Evolutionary conservation across 2,888 invertebrate genomes (phyloP).

Genomic region (Chorisops tibialis): DNA sequence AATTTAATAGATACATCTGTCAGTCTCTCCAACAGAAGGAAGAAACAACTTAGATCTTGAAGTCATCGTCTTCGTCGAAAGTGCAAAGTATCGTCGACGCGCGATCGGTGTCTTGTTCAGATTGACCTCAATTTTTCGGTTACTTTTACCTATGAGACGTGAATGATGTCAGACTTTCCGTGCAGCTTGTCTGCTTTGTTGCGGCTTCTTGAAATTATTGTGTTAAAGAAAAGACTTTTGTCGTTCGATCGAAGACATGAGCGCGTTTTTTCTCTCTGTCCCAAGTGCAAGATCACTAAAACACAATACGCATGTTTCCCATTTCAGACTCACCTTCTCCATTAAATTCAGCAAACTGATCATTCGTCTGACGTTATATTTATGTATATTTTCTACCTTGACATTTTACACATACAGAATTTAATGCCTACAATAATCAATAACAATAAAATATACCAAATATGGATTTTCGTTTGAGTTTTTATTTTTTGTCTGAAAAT

Average conservation of each 20-base stretch:
- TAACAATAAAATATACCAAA: conserved; percentile 19
- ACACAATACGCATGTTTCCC: neutral
- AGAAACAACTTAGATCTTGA: neutral
- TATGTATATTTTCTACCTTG: neutral
- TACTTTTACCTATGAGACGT: conserved; percentile 1
- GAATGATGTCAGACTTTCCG: conserved; percentile 9
- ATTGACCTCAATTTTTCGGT: conserved; percentile 4
- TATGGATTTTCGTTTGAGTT: conserved; percentile 3
- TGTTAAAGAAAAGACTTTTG: no score
- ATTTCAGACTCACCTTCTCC: neutral
- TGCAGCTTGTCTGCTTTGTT: neutral
- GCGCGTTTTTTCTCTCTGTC: no score
- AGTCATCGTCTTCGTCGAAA: neutral
- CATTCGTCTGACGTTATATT: neutral
- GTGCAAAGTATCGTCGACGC: conserved; percentile 1
- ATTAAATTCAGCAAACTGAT: neutral
- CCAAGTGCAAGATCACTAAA: no score
- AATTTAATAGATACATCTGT: no score
- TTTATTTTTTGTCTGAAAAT: neutral
- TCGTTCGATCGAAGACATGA: no score
- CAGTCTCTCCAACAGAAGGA: no score
- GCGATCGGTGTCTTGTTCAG: neutral
- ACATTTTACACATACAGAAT: conserved; percentile 1
- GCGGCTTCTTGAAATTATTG: no score
- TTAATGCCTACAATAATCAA: conserved; percentile 15